A percentile compares a stretch with the other conserved stretches of the same genome.
Evolutionary conservation across 2,797 vertebrate species (phyloP).

Genomic region (Tolypeutes matacus): DNA sequence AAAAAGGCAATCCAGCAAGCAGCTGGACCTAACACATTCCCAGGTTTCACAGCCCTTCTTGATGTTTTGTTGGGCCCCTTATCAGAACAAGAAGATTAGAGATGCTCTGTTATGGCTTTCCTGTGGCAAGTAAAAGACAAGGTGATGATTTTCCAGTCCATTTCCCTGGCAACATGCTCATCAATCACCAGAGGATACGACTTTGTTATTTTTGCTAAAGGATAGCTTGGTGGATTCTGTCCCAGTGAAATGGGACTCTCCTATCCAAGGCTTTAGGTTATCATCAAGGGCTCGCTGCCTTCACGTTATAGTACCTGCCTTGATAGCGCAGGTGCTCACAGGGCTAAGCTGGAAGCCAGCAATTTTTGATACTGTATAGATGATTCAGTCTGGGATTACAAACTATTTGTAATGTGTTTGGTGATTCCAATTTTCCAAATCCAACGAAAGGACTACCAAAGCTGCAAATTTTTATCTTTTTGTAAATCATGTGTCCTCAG

Average conservation of each 20-base stretch:
- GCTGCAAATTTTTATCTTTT: neutral
- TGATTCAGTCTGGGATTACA: neutral
- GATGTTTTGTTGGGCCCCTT: constrained; percentile 94
- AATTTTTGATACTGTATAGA: neutral
- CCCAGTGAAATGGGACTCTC: neutral
- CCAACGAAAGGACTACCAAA: neutral
- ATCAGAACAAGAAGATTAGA: constrained; percentile 91
- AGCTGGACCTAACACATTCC: constrained; percentile 85
- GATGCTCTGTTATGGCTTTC: constrained; percentile 88
- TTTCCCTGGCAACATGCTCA: constrained; percentile 93
- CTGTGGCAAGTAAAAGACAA: constrained; percentile 89
- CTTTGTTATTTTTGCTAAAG: constrained; percentile 86
- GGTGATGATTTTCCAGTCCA: constrained; percentile 97
- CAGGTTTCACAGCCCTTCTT: constrained; percentile 88
- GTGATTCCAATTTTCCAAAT: neutral
- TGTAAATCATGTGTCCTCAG: neutral
- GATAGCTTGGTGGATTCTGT: constrained; percentile 72
- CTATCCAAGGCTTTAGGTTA: neutral
- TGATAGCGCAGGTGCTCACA: neutral
- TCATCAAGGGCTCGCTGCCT: neutral
- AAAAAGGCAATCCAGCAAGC: constrained; percentile 70
- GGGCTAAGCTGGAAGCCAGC: neutral
- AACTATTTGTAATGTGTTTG: neutral
- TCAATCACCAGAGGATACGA: constrained; percentile 94
- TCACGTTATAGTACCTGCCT: neutral